phyloP scores from a whole-genome alignment of 2,113 vertebrate genomes.

The Rhinolophus sinicus region DNA sequence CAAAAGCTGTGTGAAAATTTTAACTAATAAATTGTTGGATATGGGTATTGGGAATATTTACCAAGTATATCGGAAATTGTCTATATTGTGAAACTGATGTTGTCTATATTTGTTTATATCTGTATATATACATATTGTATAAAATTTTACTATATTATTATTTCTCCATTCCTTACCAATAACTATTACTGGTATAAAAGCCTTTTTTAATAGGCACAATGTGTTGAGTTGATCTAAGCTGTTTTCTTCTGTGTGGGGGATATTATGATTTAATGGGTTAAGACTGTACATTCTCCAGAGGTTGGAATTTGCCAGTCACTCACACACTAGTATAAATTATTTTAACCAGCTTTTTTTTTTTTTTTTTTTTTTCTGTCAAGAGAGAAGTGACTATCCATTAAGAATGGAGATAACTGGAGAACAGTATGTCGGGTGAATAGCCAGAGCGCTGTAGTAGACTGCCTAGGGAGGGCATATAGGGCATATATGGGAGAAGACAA shows the following conservation, averaged over 20 bases:
- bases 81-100: background rate
- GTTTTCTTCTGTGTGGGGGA: background rate
- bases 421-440: background rate
- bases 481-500: background rate
- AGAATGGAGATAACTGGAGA: background rate
- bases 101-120: background rate
- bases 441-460: background rate
- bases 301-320: background rate
- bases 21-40: background rate
- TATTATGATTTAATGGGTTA: background rate
- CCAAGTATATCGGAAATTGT: background rate
- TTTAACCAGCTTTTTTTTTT: background rate
- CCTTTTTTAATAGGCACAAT: background rate
- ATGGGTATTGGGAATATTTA: background rate
- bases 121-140: background rate
- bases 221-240: background rate
- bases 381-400: background rate
- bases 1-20: background rate
- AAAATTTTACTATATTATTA: background rate
- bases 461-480: background rate
- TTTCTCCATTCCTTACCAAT: background rate
- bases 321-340: background rate
- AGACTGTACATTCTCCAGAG: background rate
- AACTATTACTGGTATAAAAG: background rate
- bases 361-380: background rate